Evolutionary conservation across 2,888 invertebrate species (phyloP), one percentile per base, ranked within the genome.

Genomic region (Microctonus aethiopoides): DNA sequence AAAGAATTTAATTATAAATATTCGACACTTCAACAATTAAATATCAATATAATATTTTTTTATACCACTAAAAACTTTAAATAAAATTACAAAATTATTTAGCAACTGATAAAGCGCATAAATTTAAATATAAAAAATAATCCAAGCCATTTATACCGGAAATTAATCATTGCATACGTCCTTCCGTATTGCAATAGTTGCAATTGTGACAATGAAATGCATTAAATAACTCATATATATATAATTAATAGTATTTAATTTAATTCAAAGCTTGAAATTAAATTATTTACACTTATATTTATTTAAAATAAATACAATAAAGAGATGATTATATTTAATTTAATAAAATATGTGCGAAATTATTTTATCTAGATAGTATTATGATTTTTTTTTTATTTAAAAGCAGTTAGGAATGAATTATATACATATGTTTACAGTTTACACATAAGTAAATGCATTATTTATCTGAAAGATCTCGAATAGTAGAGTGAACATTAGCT

Each of bases 401-500:
- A n/a, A n/a, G n/a, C n/a, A n/a, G n/a, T 10, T 26, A 26, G 51
- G 26, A 46, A 41, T 26, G 11, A 46, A 13, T n/a, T n/a, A n/a
- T n/a, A n/a, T n/a, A n/a, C n/a, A n/a, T n/a, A n/a, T n/a, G n/a
- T n/a, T n/a, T n/a, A n/a, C n/a, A n/a, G n/a, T n/a, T n/a, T n/a
- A n/a, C n/a, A 16, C 24, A 29, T 24, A 54, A 57, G 34, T 32
- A 34, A 52, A 59, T 22, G 39, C 16, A 16, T 46, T 46, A 64
- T n/a, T n/a, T 76, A 78, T 79, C 77, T 78, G 73, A 73, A 82
- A 79, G 75, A 83, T 82, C 82, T 82, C 73, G 78, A 82, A 77
- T 80, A 84, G 46, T 16, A 29, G 7, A 29, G 29, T 5, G 7
- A 16, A 46, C 16, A 46, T 16, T n/a, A 16, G 84, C 84, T 83